Conservation (phyloP, 2,113 vertebrate species). For the Mustelus asterias region DNA sequence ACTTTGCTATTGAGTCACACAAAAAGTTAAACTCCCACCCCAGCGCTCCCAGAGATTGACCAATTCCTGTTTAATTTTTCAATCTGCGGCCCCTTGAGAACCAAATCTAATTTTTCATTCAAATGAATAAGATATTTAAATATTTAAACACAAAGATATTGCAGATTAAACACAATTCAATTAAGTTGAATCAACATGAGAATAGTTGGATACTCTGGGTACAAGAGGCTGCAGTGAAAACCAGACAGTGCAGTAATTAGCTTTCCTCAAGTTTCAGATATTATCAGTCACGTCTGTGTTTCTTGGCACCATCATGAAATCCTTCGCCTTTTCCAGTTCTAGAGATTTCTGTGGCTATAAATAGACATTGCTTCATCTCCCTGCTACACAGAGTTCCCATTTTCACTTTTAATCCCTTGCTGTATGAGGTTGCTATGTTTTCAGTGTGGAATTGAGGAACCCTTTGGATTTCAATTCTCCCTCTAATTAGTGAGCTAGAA, state of each 20-base stretch:
- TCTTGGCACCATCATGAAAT: neutral
- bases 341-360: neutral
- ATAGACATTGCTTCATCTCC: neutral
- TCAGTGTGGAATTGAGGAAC: neutral
- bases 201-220: neutral
- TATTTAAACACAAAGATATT: neutral
- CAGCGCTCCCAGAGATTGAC: neutral
- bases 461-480: neutral
- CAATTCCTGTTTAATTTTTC: neutral
- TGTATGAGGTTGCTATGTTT: neutral
- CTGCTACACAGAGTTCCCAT: neutral
- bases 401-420: neutral
- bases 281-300: neutral
- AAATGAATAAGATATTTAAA: neutral
- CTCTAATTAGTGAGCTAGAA: neutral
- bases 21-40: neutral
- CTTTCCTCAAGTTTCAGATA: neutral
- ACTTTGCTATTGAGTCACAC: neutral
- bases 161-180: neutral
- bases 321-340: neutral
- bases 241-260: neutral
- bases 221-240: neutral
- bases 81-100: neutral
- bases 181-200: neutral
- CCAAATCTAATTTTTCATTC: neutral